Conservation (phyloP, 2,797 vertebrate species). For the Buceros bicornis region DNA sequence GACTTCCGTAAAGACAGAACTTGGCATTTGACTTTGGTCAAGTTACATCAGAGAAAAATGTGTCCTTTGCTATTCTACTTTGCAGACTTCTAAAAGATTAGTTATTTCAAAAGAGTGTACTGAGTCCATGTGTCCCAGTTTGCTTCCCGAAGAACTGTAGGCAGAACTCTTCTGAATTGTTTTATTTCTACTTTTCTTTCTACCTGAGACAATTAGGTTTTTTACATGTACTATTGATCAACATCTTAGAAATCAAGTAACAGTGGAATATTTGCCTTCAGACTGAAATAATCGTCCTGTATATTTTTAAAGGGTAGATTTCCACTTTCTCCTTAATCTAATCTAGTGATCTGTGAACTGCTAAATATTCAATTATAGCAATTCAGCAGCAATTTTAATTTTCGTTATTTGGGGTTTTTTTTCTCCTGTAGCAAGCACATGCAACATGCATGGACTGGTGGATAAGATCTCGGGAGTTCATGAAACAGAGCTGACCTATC, state of each 20-base stretch:
- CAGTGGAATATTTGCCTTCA: neutral
- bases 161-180: neutral
- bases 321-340: neutral
- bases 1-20: neutral
- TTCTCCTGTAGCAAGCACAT: neutral
- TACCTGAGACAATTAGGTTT: neutral
- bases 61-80: neutral
- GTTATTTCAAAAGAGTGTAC: neutral
- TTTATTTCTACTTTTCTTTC: neutral
- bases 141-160: neutral
- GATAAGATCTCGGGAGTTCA: neutral
- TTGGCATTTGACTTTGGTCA: neutral
- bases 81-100: neutral
- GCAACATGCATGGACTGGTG: neutral
- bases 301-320: neutral
- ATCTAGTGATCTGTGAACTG: neutral
- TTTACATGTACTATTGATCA: neutral
- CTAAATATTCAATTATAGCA: slow-evolving; percentile 30
- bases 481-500: slow-evolving; percentile 25
- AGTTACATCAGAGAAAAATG: neutral
- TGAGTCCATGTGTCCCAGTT: neutral
- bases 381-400: neutral
- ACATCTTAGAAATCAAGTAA: neutral
- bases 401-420: neutral
- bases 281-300: neutral